These are phyloP conservation scores for Ophonus ardosiacus DNA, from an alignment of 2,888 invertebrate genomes.

Conservation along the genomic window DNA sequence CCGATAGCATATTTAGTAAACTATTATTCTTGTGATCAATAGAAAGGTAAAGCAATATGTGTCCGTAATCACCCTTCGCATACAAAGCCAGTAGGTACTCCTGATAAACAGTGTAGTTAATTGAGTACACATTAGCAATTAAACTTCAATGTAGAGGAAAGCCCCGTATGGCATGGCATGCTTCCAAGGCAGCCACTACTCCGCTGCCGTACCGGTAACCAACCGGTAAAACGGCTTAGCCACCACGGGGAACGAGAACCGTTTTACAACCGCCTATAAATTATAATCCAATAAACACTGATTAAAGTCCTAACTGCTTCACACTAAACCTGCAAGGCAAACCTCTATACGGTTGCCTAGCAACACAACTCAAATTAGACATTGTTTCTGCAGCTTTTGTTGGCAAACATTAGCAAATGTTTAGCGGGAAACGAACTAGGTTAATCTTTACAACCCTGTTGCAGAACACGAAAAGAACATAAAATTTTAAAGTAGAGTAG, in stretches of 20 bases:
- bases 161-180: slow-evolving; percentile 12
- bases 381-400: slow-evolving; percentile 17
- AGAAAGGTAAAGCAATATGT: neutral
- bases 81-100: slow-evolving; percentile 5
- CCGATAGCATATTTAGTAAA: no score
- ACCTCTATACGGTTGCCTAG: neutral
- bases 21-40: no score
- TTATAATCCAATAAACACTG: slow-evolving; percentile 62
- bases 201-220: slow-evolving; percentile 20
- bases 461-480: slow-evolving; percentile 3
- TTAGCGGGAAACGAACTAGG: neutral
- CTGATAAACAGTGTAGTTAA: slow-evolving; percentile 9
- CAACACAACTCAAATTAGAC: neutral
- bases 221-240: slow-evolving; percentile 57
- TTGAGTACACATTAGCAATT: slow-evolving; percentile 41
- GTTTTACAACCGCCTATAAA: slow-evolving; percentile 58
- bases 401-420: neutral
- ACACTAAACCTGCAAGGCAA: neutral
- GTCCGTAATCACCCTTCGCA: neutral
- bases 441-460: slow-evolving; percentile 9
- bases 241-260: slow-evolving; percentile 46
- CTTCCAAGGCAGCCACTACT: slow-evolving; percentile 8
- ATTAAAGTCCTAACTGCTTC: slow-evolving; percentile 50
- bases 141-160: slow-evolving; percentile 30
- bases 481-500: slow-evolving; percentile 1